A percentile compares a stretch with the other conserved stretches of the same genome.
Evolutionary conservation across 1,140 invertebrate genomes (phyloP).

Genomic region (Daktulosphaira vitifoliae): DNA sequence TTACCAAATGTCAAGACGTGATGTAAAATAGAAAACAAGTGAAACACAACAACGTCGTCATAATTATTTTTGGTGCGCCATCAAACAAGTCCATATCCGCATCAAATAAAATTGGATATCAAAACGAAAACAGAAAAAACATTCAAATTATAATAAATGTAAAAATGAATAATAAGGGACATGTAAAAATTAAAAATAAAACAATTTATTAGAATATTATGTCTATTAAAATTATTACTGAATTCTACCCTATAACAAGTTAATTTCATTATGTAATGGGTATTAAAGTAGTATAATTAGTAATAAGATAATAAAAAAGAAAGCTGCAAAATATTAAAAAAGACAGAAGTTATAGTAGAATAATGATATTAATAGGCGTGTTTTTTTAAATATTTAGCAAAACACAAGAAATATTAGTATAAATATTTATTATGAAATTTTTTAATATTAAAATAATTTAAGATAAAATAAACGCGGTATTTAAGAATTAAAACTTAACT

Average conservation of each 20-base stretch:
- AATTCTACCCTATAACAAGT: slow-evolving; percentile 14
- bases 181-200: neutral
- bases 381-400: too few relatives aligned
- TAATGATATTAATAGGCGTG: too few relatives aligned
- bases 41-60: slow-evolving; percentile 5
- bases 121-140: slow-evolving; percentile 36
- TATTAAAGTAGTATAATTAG: too few relatives aligned
- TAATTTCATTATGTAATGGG: too few relatives aligned
- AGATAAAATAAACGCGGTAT: too few relatives aligned
- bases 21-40: slow-evolving; percentile 28
- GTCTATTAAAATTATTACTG: neutral
- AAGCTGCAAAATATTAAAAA: too few relatives aligned
- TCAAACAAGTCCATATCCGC: slow-evolving; percentile 28
- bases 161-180: neutral
- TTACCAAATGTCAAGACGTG: slow-evolving; percentile 17
- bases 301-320: too few relatives aligned
- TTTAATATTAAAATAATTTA: too few relatives aligned
- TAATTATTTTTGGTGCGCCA: slow-evolving; percentile 26
- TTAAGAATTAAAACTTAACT: too few relatives aligned
- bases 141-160: slow-evolving; percentile 34
- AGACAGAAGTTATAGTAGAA: too few relatives aligned
- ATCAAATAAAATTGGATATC: slow-evolving; percentile 39
- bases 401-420: too few relatives aligned
- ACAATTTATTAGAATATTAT: slow-evolving; percentile 1
- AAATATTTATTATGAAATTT: too few relatives aligned